Evolutionary conservation across 2,113 vertebrate genomes (phyloP), one percentile per base, ranked within the genome.

Genomic region (Andinoacara biseriatus): DNA sequence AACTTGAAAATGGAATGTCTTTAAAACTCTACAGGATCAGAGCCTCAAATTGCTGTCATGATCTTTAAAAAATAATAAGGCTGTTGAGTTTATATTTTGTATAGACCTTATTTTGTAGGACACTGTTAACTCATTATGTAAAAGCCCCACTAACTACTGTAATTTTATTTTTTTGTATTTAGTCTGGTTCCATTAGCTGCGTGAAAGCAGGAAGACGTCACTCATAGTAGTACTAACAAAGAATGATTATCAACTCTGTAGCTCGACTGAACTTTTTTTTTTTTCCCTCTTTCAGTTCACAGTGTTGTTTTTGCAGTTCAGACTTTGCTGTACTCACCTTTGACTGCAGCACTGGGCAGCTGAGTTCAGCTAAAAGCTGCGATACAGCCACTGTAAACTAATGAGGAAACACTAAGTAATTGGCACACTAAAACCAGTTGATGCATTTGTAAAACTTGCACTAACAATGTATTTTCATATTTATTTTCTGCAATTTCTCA

Each of bases 401-500:
- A 56, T 20, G 38, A n/a, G 58, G 61, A 62, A 56, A 78, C 76
- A 65, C 67, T 35, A 24, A 26, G 29, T 62, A 63, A 79, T 18
- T 79, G 60, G 77, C 60, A 54, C 8, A 10, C 10, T 1, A 4
- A 29, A 65, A 65, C 15, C 26, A 35, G 29, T 56, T 57, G 46
- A 56, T 10, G 35, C 52, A 56, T 79, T 62, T 65, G 60, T 29
- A n/a, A 67, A 40, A 57, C 61, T 40, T 43, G 15, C 24, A 18
- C 62, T 24, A 43, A 58, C 67, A 43, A 38, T 29, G 46, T 67
- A 43, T 29, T 43, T 9, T 33, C 33, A 43, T 54, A 26, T 18
- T 38, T 35, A 15, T 24, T 49, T 38, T 54, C 22, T 33, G 24
- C 52, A 60, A 35, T 52, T 6, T n/a, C 20, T 1, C 4, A 11